Percentiles rank a stretch among this genome's conserved stretches.
phyloP scores from a whole-genome alignment of 2,888 invertebrate genomes.

The Hyposoter dolosus region DNA sequence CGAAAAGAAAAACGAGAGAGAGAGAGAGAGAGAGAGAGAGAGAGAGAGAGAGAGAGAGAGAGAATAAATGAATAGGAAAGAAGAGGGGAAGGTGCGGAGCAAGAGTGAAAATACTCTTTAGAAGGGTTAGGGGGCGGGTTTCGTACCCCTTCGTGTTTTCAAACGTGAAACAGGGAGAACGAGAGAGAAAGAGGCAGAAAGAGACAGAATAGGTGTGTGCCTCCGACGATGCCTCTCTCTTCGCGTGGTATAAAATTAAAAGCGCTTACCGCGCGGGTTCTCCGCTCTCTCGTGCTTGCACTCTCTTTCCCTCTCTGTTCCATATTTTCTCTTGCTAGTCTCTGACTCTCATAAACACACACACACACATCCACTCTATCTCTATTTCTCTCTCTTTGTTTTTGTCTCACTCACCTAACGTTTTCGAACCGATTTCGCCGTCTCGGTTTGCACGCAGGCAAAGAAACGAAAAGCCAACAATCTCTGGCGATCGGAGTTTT shows the following conservation, averaged over 20 bases:
- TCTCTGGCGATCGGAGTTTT: slow-evolving; percentile 45
- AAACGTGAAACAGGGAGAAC: slow-evolving; percentile 55
- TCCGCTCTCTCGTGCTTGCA: slow-evolving; percentile 53
- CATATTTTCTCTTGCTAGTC: not conserved
- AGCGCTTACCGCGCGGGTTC: slow-evolving; percentile 65
- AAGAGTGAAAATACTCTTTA: slow-evolving; percentile 28
- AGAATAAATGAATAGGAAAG: slow-evolving; percentile 56
- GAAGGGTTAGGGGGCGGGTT: slow-evolving; percentile 51
- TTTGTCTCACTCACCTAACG: slow-evolving; percentile 39
- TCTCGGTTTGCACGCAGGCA: slow-evolving; percentile 62
- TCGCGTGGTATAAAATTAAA: slow-evolving; percentile 70
- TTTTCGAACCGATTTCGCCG: slow-evolving; percentile 50
- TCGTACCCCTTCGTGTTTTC: slow-evolving; percentile 65
- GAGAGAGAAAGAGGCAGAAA: slow-evolving; percentile 62
- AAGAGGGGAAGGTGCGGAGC: slow-evolving; percentile 30
- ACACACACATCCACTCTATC: slow-evolving; percentile 51
- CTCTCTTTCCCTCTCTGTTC: slow-evolving; percentile 43
- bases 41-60: slow-evolving; percentile 62
- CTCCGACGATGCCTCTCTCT: slow-evolving; percentile 73
- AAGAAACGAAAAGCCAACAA: slow-evolving; percentile 41
- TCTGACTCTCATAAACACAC: not conserved
- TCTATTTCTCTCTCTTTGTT: slow-evolving; percentile 53
- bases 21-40: slow-evolving; percentile 57
- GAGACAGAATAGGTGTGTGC: slow-evolving; percentile 67
- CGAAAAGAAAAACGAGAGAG: slow-evolving; percentile 60